Conservation (phyloP, 2,888 invertebrate genomes). For the Diploptera punctata region DNA sequence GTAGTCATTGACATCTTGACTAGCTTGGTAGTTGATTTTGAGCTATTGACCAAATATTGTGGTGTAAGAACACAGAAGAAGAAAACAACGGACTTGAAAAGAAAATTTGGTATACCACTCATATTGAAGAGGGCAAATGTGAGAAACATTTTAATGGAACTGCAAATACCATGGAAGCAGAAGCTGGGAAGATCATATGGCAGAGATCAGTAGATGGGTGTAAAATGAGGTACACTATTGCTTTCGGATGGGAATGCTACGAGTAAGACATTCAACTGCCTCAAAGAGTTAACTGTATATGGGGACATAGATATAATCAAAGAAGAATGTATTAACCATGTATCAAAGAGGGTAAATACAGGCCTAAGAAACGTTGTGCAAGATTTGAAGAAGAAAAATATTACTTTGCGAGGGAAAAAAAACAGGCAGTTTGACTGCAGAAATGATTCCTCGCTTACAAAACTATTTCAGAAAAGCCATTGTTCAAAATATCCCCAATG, state of each 20-base stretch:
- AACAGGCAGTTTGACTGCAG: conserved; percentile 15
- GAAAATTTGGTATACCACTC: conserved; percentile 29
- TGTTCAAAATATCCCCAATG: conserved; percentile 22
- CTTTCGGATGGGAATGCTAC: conserved; percentile 32
- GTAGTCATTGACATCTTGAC: conserved; percentile 34
- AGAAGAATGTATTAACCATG: conserved; percentile 39
- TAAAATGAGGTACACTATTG: conserved; percentile 21
- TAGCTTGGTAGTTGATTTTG: conserved; percentile 36
- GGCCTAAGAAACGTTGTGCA: conserved; percentile 20
- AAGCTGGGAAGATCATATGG: conserved; percentile 27
- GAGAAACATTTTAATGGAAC: conserved; percentile 30
- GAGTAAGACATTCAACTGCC: too few relatives aligned
- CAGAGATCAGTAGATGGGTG: not conserved
- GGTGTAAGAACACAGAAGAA: not conserved
- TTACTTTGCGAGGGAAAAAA: conserved; percentile 26
- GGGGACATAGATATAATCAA: conserved; percentile 2
- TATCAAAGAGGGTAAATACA: conserved; percentile 31
- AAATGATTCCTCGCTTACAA: not conserved
- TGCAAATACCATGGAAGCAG: conserved; percentile 32
- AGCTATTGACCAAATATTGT: conserved; percentile 35
- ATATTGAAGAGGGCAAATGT: conserved; percentile 26
- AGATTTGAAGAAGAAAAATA: conserved; percentile 6
- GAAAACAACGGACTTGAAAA: not conserved
- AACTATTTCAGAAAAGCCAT: conserved; percentile 15
- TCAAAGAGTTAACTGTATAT: too few relatives aligned